A percentile compares a stretch with the other conserved stretches of the same genome.
phyloP scores from a whole-genome alignment of 35 echinoderm and acorn worm genomes.

The Lytechinus pictus region DNA sequence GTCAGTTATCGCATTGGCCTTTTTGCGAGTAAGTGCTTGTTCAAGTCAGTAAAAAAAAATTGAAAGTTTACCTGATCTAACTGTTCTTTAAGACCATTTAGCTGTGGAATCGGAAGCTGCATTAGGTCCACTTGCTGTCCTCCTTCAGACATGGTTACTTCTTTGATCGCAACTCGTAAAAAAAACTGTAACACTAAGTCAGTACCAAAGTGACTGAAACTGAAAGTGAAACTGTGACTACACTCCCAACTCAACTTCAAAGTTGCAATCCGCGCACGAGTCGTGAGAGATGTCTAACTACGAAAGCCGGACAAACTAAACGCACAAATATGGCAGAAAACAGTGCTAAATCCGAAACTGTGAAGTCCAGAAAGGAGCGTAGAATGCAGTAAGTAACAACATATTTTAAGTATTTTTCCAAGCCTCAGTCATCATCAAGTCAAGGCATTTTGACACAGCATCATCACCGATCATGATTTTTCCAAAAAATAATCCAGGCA shows the following conservation, averaged over 20 bases:
- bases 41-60: too few species aligned
- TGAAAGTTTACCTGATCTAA: slow-evolving; percentile 68
- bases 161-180: neutral
- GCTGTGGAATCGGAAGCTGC: slow-evolving; percentile 77
- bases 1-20: too few species aligned
- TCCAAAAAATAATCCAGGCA: neutral
- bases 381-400: neutral
- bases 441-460: neutral
- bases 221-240: neutral
- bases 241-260: neutral
- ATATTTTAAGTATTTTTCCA: neutral
- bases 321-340: neutral
- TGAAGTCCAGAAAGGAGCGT: neutral
- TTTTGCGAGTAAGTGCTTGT: too few species aligned
- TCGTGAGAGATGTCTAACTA: too few species aligned
- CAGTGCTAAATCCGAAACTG: neutral
- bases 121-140: slow-evolving; percentile 82
- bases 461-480: neutral
- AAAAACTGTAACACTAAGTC: neutral
- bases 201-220: neutral
- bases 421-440: neutral
- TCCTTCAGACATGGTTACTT: slow-evolving; percentile 30
- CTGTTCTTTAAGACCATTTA: slow-evolving; percentile 85
- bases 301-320: too few species aligned
- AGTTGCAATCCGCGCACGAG: too few species aligned